These are phyloP conservation scores for Furnarius figulus DNA, from an alignment of 2,113 vertebrate genomes.

Conservation along the genomic window DNA sequence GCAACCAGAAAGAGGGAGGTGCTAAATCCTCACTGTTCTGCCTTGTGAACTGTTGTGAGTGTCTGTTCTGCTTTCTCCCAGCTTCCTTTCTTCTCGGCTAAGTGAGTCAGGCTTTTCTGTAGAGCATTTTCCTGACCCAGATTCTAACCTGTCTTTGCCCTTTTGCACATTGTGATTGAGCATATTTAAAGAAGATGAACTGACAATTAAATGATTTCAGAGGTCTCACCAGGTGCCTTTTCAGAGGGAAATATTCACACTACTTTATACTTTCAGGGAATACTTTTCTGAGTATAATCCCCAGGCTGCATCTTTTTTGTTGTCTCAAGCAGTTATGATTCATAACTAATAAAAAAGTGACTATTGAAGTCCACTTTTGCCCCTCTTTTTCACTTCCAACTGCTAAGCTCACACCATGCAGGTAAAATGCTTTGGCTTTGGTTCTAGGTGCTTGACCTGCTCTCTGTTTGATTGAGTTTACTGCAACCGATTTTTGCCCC, in stretches of 20 bases:
- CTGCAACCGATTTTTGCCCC: neutral
- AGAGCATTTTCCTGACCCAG: neutral
- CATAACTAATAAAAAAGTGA: neutral
- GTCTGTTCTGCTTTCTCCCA: neutral
- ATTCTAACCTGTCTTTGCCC: neutral
- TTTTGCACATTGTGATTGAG: neutral
- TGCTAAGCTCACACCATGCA: neutral
- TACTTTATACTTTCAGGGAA: neutral
- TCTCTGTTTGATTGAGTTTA: neutral
- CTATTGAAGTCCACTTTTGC: neutral
- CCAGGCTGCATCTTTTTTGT: neutral
- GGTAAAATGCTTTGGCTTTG: neutral
- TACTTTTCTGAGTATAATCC: neutral
- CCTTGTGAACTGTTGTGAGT: neutral
- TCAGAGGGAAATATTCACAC: neutral
- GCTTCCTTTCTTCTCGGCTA: neutral
- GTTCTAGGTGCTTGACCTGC: neutral
- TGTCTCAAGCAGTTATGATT: neutral
- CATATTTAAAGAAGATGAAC: neutral
- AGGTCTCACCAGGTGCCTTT: neutral
- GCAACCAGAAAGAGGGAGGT: neutral
- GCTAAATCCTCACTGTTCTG: neutral
- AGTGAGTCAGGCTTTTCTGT: neutral
- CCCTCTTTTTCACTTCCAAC: fast-evolving
- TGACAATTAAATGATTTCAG: neutral